Conservation (phyloP, 2,888 invertebrate species). For the Morpho helenor region DNA sequence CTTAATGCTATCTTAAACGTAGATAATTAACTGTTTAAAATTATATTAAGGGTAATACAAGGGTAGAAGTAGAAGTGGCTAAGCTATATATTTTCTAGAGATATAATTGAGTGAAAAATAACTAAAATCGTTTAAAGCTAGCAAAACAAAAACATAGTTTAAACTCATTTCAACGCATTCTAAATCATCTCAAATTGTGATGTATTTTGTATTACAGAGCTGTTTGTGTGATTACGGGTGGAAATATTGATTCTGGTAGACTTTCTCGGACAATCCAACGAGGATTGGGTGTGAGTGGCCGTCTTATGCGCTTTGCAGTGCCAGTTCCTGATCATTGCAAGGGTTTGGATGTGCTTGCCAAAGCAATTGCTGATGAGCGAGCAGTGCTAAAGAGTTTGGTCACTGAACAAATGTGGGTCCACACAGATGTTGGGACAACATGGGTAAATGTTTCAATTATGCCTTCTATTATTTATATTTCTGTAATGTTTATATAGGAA, state of each 20-base stretch:
- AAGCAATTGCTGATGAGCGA: constrained; percentile 52
- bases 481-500: too few species aligned
- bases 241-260: constrained; percentile 89
- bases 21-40: too few species aligned
- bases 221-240: constrained; percentile 87
- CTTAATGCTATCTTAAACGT: too few species aligned
- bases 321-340: constrained; percentile 86
- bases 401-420: constrained; percentile 70
- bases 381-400: constrained; percentile 62
- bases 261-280: constrained; percentile 87
- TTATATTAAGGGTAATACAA: too few species aligned
- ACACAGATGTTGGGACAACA: constrained; percentile 58
- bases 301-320: constrained; percentile 83
- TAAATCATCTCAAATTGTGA: too few species aligned
- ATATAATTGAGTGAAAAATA: too few species aligned
- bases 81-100: too few species aligned
- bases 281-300: constrained; percentile 87
- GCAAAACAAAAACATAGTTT: too few species aligned
- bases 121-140: too few species aligned
- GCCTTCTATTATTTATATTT: too few species aligned
- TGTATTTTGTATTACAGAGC: constrained; percentile 65
- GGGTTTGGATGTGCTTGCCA: constrained; percentile 83
- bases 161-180: too few species aligned
- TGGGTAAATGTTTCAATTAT: constrained; percentile 44
- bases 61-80: too few species aligned